Percentiles rank a stretch among this genome's conserved stretches.
These are phyloP conservation scores for Abscondita cerata DNA, from an alignment of 2,888 invertebrate genomes.

Conservation along the genomic window DNA sequence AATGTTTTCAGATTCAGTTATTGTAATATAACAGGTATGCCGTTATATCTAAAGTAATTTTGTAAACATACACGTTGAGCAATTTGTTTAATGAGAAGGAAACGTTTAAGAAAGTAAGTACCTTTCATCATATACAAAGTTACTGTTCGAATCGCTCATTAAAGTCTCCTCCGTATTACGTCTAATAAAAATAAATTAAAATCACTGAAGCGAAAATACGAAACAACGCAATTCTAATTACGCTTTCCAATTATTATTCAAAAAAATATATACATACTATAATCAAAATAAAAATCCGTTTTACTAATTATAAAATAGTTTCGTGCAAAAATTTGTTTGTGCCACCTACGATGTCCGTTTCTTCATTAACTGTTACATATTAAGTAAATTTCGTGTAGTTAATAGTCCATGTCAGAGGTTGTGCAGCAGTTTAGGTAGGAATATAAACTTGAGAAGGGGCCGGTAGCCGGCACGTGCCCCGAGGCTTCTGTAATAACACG, in stretches of 20 bases:
- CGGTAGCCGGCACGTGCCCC: slow-evolving; percentile 55
- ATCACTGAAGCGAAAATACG: not conserved
- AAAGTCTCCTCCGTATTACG: slow-evolving; percentile 5
- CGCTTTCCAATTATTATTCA: not conserved
- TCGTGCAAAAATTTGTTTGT: not conserved
- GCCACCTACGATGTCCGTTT: too few relatives aligned
- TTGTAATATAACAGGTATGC: too few relatives aligned
- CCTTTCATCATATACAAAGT: too few relatives aligned
- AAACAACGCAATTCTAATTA: not conserved
- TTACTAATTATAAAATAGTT: not conserved
- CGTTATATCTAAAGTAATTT: too few relatives aligned
- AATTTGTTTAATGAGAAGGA: too few relatives aligned
- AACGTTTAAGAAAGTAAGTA: too few relatives aligned
- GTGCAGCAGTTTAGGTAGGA: slow-evolving; percentile 17
- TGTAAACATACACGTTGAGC: too few relatives aligned
- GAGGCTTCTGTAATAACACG: slow-evolving; percentile 46
- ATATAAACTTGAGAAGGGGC: slow-evolving; percentile 29
- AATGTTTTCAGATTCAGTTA: too few relatives aligned
- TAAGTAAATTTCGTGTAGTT: slow-evolving; percentile 24
- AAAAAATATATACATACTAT: too few relatives aligned
- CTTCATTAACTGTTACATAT: not conserved
- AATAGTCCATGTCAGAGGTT: slow-evolving; percentile 34
- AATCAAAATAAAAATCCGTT: too few relatives aligned
- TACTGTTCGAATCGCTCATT: slow-evolving; percentile 9
- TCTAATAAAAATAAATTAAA: slow-evolving; percentile 7